phyloP scores from a whole-genome alignment of 2,888 invertebrate genomes.

The Alitta virens region DNA sequence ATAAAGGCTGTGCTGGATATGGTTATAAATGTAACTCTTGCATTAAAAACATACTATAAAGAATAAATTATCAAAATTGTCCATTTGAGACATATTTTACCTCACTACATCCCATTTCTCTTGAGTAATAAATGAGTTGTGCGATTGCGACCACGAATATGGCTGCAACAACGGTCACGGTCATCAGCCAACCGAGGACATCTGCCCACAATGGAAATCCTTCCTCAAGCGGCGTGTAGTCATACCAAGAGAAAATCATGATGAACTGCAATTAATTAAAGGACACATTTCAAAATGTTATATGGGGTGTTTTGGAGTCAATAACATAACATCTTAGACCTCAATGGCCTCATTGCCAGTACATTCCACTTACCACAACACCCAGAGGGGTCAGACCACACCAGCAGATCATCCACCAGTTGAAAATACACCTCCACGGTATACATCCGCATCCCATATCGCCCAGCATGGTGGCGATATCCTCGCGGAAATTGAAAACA shows the following conservation, averaged over 20 bases:
- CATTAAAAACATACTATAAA: too few species aligned
- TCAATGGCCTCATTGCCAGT: too few species aligned
- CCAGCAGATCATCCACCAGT: conserved; percentile 43
- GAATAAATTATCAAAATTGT: too few species aligned
- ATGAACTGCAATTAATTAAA: conserved; percentile 55
- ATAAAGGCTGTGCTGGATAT: too few species aligned
- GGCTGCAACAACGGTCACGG: conserved; percentile 40
- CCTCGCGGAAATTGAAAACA: conserved; percentile 36
- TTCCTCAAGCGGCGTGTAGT: conserved; percentile 38
- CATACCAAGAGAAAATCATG: conserved; percentile 44
- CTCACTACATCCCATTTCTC: conserved; percentile 27
- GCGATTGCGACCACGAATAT: conserved; percentile 38
- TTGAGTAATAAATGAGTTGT: conserved; percentile 27
- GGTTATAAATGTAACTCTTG: too few species aligned
- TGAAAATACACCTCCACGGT: conserved; percentile 38
- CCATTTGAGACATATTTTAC: conserved; percentile 17
- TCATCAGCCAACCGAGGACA: conserved; percentile 48
- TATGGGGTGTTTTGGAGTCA: too few species aligned
- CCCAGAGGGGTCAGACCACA: conserved; percentile 35
- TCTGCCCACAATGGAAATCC: conserved; percentile 39
- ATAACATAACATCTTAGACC: too few species aligned
- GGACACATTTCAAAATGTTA: not conserved
- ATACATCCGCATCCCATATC: conserved; percentile 34
- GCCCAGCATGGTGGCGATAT: conserved; percentile 45
- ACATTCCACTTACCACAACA: conserved; percentile 18